Evolutionary conservation across 2,113 vertebrate genomes (phyloP).

Genomic region (Cariama cristata): DNA sequence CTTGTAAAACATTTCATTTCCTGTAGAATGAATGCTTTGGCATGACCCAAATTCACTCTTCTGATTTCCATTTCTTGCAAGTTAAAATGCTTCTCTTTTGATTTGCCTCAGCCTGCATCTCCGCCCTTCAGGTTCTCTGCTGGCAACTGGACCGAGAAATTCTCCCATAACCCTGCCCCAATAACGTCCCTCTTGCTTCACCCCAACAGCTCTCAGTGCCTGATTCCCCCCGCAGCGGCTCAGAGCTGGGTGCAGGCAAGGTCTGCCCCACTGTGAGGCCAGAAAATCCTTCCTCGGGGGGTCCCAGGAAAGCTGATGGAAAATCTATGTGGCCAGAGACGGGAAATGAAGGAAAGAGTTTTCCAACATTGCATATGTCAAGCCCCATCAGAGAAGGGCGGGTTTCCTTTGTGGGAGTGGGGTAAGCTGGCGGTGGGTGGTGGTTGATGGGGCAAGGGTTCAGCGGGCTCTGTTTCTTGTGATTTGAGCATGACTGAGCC

Average conservation of each 20-base stretch:
- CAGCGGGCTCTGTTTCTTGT: rapidly evolving
- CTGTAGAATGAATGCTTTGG: neutral
- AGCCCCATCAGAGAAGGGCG: neutral
- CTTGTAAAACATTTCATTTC: slow-evolving; percentile 46
- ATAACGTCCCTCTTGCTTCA: rapidly evolving
- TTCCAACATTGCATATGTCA: rapidly evolving
- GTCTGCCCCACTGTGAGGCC: neutral
- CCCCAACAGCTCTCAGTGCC: neutral
- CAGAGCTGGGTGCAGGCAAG: neutral
- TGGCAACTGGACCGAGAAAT: neutral
- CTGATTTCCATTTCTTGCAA: slow-evolving; percentile 57
- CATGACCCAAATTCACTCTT: slow-evolving; percentile 59
- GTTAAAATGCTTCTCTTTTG: neutral
- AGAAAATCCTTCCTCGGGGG: neutral
- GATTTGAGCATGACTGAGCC: neutral
- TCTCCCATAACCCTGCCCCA: neutral
- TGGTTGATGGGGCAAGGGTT: neutral
- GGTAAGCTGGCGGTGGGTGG: neutral
- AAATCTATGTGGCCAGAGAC: neutral
- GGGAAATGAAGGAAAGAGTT: neutral
- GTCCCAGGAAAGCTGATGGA: neutral
- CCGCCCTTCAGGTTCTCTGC: neutral
- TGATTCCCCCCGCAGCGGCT: rapidly evolving
- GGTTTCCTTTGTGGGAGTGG: rapidly evolving
- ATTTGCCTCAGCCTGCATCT: slow-evolving; percentile 16